Base-by-base conservation (phyloP, 2,888 invertebrate species). In the Epinotia demarniana region DNA sequence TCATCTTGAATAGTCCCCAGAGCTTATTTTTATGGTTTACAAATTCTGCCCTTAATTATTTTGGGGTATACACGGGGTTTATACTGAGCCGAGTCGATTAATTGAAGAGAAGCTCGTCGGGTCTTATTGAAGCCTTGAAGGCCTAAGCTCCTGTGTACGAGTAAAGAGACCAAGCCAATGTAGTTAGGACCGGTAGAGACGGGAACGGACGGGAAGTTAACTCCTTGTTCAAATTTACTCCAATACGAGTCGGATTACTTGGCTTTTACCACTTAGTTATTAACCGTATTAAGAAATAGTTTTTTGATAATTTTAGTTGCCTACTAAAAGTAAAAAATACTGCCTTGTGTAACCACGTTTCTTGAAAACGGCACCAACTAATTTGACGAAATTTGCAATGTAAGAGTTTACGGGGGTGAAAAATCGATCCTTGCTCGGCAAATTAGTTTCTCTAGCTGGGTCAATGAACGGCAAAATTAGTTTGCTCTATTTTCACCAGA, bases 1-100 rank as follows among this genome's bases (percentile, higher is more conserved):
- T 19, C 43, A n/a, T n/a, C n/a, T 33, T 58, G 68, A 16, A 1
- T 68, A 18, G 33, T 58, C 19, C 23, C 19, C 43, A 58, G 58
- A 19, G 39, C 9, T 55, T 18, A 3, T 33, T 67, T 27, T 67
- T 39, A 12, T 6, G 11, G 6, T 23, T 12, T 60, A 60, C 11
- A 18, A 9, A 43, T 11, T 18, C 3, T 12, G 11, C 4, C 39
- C 4, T 43, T 62, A 63, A 63, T 46, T 43, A 13, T 62, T 11
- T 62, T 11, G 43, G 43, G 6, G 13, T 46, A 46, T 46, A 18
- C 33, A 53, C 23, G 9, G 13, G 39, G 33, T 39, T 0, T 19
- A 18, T 16, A 9, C 19, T 9, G 57, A 58, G 57, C 19, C 39
- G 23, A 68, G 58, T 43, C 58, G 43, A 66, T 66, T 68, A 68